phyloP scores from a whole-genome alignment of 2,113 vertebrate species.

The Otocyon megalotis region DNA sequence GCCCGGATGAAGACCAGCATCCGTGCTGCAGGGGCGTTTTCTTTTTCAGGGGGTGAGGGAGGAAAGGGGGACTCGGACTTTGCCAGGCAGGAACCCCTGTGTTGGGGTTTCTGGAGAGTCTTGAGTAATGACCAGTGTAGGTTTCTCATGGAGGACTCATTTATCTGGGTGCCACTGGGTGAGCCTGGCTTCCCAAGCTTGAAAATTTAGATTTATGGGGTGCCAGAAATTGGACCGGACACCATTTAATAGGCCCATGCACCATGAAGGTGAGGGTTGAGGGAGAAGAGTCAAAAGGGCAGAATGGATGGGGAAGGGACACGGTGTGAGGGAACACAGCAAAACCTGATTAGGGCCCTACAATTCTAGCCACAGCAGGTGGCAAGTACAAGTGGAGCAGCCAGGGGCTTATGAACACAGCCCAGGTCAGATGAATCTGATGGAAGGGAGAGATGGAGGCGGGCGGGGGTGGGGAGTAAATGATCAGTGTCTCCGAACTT shows the following conservation, averaged over 20 bases:
- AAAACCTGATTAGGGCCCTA: conserved; percentile 5
- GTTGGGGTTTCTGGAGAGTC: conserved; percentile 49
- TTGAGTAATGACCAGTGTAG: conserved; percentile 80
- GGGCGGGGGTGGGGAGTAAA: background rate
- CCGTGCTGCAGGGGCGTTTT: background rate
- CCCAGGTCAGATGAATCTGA: conserved; percentile 25
- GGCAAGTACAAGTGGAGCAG: background rate
- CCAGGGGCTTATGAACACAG: background rate
- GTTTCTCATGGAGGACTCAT: conserved; percentile 85
- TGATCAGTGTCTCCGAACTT: background rate
- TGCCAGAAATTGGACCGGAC: conserved; percentile 83
- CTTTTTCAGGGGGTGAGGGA: background rate
- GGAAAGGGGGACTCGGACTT: conserved; percentile 33
- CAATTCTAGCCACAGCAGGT: background rate
- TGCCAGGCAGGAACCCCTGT: conserved; percentile 48
- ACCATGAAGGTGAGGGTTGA: conserved; percentile 76
- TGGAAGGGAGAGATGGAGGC: background rate
- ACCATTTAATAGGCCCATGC: conserved; percentile 81
- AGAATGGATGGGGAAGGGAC: background rate
- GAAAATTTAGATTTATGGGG: conserved; percentile 90
- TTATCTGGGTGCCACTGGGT: conserved; percentile 87
- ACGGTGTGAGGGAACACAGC: background rate
- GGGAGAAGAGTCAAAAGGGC: conserved; percentile 55
- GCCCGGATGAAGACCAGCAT: background rate
- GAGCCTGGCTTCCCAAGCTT: conserved; percentile 84